Base-by-base conservation (phyloP, 2,797 vertebrate genomes). In the Pogoniulus pusillus region DNA sequence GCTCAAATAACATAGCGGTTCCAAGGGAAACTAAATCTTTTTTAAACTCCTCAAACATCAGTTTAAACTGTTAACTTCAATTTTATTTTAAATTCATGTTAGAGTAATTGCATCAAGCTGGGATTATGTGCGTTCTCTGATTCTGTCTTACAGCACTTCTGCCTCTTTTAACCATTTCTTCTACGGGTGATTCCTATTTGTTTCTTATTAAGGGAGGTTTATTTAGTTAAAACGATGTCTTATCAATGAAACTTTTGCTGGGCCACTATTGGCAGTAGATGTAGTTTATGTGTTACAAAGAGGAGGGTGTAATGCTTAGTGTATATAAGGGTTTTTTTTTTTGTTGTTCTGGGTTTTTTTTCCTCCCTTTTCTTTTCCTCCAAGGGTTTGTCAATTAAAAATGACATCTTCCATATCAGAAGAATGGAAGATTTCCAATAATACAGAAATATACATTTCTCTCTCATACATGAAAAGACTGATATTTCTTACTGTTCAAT, bases 1-100 rank as follows among this genome's bases (percentile, higher is more conserved):
- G 97, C 97, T 98, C 97, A 95, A 97, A 97, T 98, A 96, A 98
- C 98, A 89, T 82, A 94, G 96, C 94, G 96, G 96, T 98, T 98
- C 97, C 97, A 97, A 96, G 96, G 97, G 97, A 98, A 98, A 97
- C 97, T 91, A 97, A 98, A 98, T 98, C 97, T 97, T 97, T 97
- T 96, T 96, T 96, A 97, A 96, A 95, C 95, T 62, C 97, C 96
- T 97, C 97, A 97, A 97, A 97, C 96, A 97, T 97, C 96, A 97
- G 96, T 97, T 98, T 97, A 98, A 98, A 96, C 96, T 97, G 97
- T 97, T 98, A 97, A 97, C 95, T 97, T 97, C 98, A 98, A 98
- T 98, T 98, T 97, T 97, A 97, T 97, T 98, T 97, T 96, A 97
- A 98, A 97, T 97, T 97, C 97, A 96, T 97, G 96, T 97, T 97